Conservation (phyloP, 1,140 invertebrate species). For the Achatina immaculata region DNA sequence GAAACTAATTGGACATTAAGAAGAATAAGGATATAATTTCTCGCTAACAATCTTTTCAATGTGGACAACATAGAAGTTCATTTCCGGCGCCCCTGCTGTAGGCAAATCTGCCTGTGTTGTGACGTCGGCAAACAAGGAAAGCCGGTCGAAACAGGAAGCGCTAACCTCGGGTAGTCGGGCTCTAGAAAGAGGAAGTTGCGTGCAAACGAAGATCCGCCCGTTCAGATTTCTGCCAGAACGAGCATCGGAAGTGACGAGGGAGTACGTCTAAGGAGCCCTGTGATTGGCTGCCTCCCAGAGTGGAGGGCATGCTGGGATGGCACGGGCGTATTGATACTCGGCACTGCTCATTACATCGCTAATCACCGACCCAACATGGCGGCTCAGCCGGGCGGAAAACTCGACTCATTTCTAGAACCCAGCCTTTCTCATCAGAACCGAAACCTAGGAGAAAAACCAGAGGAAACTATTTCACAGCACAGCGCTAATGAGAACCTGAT, state of each 20-base stretch:
- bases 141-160: slow-evolving; percentile 34
- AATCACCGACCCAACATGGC: slow-evolving; percentile 33
- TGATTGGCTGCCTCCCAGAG: slow-evolving; percentile 34
- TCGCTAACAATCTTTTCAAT: slow-evolving; percentile 35
- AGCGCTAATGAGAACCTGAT: not conserved
- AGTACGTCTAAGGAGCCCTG: slow-evolving; percentile 25
- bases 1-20: slow-evolving; percentile 38
- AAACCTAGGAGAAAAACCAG: not conserved
- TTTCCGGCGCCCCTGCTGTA: slow-evolving; percentile 36
- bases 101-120: slow-evolving; percentile 23
- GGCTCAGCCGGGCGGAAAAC: slow-evolving; percentile 30
- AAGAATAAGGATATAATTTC: slow-evolving; percentile 28
- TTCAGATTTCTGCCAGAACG: slow-evolving; percentile 32
- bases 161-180: slow-evolving; percentile 19
- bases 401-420: slow-evolving; percentile 9
- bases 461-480: slow-evolving; percentile 3
- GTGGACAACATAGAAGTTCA: slow-evolving; percentile 25
- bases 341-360: slow-evolving; percentile 28
- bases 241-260: slow-evolving; percentile 34
- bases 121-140: slow-evolving; percentile 35
- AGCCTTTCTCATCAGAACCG: slow-evolving; percentile 12
- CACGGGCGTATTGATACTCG: slow-evolving; percentile 31
- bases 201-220: slow-evolving; percentile 35
- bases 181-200: slow-evolving; percentile 29
- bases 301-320: slow-evolving; percentile 33